A percentile compares a stretch with the other conserved stretches of the same genome.
Evolutionary conservation across 1,140 invertebrate genomes (phyloP).

Genomic region (Stegodyphus mimosarum): DNA sequence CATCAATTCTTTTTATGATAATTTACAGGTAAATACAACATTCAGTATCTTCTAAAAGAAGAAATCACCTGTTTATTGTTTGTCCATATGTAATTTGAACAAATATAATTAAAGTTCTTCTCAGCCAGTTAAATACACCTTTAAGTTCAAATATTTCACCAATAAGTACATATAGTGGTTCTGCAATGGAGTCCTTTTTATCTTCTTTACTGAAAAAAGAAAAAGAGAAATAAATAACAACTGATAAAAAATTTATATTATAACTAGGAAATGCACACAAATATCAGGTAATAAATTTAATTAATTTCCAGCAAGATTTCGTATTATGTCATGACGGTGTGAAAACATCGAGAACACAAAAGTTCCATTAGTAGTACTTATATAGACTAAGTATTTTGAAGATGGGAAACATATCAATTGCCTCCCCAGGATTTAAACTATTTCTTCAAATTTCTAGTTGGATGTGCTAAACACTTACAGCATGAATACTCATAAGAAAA

Average conservation of each 20-base stretch:
- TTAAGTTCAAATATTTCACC: slow-evolving; percentile 87
- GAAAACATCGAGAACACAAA: too few relatives aligned
- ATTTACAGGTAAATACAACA: neutral
- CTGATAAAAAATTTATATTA: neutral
- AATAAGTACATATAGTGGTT: slow-evolving; percentile 85
- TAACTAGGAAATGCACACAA: neutral
- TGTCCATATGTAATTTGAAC: slow-evolving; percentile 91
- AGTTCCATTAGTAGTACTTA: too few relatives aligned
- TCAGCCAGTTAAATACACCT: slow-evolving; percentile 86
- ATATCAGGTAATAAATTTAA: neutral
- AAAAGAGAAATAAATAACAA: neutral
- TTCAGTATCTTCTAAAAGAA: too few relatives aligned
- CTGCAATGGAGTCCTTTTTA: slow-evolving; percentile 81
- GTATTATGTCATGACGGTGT: too few relatives aligned
- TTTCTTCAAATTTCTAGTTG: too few relatives aligned
- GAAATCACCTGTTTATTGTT: slow-evolving; percentile 82
- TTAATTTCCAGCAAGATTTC: too few relatives aligned
- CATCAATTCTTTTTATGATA: neutral
- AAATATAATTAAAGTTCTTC: slow-evolving; percentile 88
- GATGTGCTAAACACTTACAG: too few relatives aligned
- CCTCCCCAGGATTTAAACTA: too few relatives aligned
- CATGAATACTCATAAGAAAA: too few relatives aligned
- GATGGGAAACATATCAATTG: too few relatives aligned
- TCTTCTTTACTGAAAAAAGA: slow-evolving; percentile 48
- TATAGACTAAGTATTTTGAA: too few relatives aligned